Evolutionary conservation across 1,140 invertebrate genomes (phyloP), one percentile per base, ranked within the genome.

Genomic region (Dendroctonus ponderosae): DNA sequence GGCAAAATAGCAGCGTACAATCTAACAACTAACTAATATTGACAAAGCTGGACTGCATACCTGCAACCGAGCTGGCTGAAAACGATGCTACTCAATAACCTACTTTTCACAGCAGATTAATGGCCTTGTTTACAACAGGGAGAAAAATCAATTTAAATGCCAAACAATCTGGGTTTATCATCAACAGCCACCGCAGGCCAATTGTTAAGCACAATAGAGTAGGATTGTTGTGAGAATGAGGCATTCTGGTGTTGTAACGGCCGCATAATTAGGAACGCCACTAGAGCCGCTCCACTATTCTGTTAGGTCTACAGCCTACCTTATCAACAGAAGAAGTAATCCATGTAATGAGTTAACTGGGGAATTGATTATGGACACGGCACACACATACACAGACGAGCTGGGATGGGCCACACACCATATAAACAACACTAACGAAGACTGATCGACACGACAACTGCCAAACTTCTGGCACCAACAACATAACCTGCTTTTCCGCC

Each of bases 341-440:
- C 75, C 75, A 77, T 76, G 71, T 70, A 75, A 52, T 60, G n/a
- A 69, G 46, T 71, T 54, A 67, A 44, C 8, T 59, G 61, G 62
- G 67, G 50, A 70, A 64, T 69, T 70, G 63, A 68, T 72, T 73
- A 72, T 72, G 70, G 73, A 70, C 71, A 74, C 73, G 75, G 75
- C 75, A 76, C 69, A 77, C 75, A 77, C 74, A 76, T 76, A 72
- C 76, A 76, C 76, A 75, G 73, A 62, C 75, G 71, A 74, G 75
- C 75, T 77, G 75, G 75, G 75, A 77, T 76, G 75, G 75, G 75
- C 75, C 75, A 75, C 69, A 63, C 69, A 75, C 75, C 57, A 59
- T 72, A 74, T 75, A 75, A 75, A 76, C 75, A 74, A 75, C 67
- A 71, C 58, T 61, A 15, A 43, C 56, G 41, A 58, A n/a, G 39